phyloP scores from a whole-genome alignment of 2,888 invertebrate species.

The Pachydiplax longipennis region DNA sequence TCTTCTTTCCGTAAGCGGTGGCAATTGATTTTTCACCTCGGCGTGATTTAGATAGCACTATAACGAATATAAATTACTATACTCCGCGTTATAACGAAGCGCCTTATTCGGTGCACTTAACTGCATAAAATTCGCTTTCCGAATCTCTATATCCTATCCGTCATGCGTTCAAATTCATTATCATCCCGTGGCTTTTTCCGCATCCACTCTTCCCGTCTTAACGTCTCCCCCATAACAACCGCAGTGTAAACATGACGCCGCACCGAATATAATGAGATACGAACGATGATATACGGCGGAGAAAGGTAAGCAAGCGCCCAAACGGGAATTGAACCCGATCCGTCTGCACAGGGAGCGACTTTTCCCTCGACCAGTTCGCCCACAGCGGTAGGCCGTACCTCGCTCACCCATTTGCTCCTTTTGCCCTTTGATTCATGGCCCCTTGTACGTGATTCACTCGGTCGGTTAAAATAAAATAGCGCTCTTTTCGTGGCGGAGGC shows the following conservation, averaged over 20 bases:
- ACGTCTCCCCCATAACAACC: background rate
- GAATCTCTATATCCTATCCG: background rate
- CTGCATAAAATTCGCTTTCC: too few species aligned
- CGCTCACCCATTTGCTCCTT: background rate
- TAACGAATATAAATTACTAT: too few species aligned
- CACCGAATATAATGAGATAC: slow-evolving; percentile 25
- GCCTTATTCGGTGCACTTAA: too few species aligned
- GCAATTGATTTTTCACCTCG: too few species aligned
- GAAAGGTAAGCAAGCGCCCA: background rate
- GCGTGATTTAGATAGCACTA: too few species aligned
- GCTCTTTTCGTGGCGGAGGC: background rate
- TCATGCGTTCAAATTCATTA: background rate
- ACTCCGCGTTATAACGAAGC: too few species aligned
- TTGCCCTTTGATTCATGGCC: slow-evolving; percentile 14
- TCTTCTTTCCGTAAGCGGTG: too few species aligned
- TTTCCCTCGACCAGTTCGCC: slow-evolving; percentile 13
- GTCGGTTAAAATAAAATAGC: background rate
- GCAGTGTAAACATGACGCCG: slow-evolving; percentile 27
- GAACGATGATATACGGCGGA: slow-evolving; percentile 10
- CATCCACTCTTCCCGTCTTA: background rate
- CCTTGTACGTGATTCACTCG: background rate
- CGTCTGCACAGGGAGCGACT: background rate
- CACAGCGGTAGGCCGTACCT: background rate
- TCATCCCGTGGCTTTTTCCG: background rate
- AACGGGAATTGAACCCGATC: slow-evolving; percentile 38